Evolutionary conservation across 2,888 invertebrate species (phyloP).

Genomic region (Acronicta psi): DNA sequence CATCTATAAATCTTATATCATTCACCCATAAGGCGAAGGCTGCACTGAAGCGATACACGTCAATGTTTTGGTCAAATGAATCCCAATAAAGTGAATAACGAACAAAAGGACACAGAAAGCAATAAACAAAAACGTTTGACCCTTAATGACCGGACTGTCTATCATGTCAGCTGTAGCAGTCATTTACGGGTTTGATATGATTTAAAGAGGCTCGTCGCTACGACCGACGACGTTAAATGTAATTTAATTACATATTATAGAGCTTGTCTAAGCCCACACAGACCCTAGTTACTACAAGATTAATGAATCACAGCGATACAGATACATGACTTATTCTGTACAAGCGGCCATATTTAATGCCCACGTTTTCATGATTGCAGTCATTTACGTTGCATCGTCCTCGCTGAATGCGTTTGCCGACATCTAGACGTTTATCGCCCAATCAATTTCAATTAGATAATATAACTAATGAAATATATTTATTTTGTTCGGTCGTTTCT

Average conservation of each 20-base stretch:
- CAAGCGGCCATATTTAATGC: constrained; percentile 56
- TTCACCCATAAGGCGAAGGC: constrained; percentile 13
- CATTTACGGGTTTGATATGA: constrained; percentile 75
- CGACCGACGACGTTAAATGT: constrained; percentile 71
- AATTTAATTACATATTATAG: constrained; percentile 83
- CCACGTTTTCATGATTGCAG: constrained; percentile 55
- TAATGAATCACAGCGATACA: constrained; percentile 77
- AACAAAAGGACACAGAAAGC: constrained; percentile 39
- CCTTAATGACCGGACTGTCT: constrained; percentile 56
- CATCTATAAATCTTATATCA: constrained; percentile 24
- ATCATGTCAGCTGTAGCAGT: constrained; percentile 57
- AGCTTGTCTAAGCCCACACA: constrained; percentile 84
- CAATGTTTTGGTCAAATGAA: constrained; percentile 27
- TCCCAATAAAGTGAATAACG: constrained; percentile 39
- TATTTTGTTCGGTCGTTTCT: constrained; percentile 61
- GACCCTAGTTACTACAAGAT: constrained; percentile 81
- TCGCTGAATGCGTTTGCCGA: constrained; percentile 40
- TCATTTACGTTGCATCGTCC: constrained; percentile 39
- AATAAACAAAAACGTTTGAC: constrained; percentile 46
- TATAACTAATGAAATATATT: constrained; percentile 52
- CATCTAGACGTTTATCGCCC: constrained; percentile 42
- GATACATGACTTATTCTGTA: constrained; percentile 65
- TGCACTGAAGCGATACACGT: constrained; percentile 11
- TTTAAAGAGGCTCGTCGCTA: constrained; percentile 77
- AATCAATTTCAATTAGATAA: constrained; percentile 51